Base-by-base conservation (phyloP, 2,113 vertebrate species). In the Aleadryas rufinucha region DNA sequence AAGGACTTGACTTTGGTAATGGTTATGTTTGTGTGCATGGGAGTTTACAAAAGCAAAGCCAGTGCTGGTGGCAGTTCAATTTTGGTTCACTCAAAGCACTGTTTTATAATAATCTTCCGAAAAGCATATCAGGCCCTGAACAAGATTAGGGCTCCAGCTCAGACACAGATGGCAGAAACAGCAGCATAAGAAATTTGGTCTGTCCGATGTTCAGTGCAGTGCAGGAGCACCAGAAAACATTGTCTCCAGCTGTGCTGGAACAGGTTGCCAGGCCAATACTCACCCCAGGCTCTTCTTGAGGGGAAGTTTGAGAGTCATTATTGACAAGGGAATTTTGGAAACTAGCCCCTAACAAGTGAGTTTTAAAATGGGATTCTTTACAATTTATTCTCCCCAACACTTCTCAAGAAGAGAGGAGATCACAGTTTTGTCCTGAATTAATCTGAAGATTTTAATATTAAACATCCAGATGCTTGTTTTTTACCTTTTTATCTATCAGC, bases 1-100 rank as follows among this genome's bases (percentile, higher is more conserved):
- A 64, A 71, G 61, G 60, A 24, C 16, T 47, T 28, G 33, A 37
- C 44, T 81, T 66, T 35, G 28, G 13, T 83, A 79, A 41, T 24
- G 14, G 20, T 30, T 60, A 13, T 0, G 6, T 20, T 22, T 20
- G 11, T 0, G 0, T 75, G 42, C 8, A 16, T 2, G 7, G 61
- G 27, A 35, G 10, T 41, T 74, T 39, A 42, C 28, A 49, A 35
- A 66, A 82, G 52, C 39, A 53, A 71, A 79, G 11, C 35, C 28
- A n/a, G 42, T 1, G 2, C 42, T 66, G 28, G 13, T 57, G 37
- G 42, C 53, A 39, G 33, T 30, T 30, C 3, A 5, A 27, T 42
- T 87, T 79, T 42, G 33, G 10, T 63, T 24, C 56, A 23, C 39
- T 41, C 28, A 44, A 82, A 60, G 24, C 22, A 57, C 33, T 65